Percentiles rank a stretch among this genome's conserved stretches.
These are phyloP conservation scores for Beroe forskalii DNA, from an alignment of 37 sponge, comb jelly and placozoan species.

Conservation along the genomic window DNA sequence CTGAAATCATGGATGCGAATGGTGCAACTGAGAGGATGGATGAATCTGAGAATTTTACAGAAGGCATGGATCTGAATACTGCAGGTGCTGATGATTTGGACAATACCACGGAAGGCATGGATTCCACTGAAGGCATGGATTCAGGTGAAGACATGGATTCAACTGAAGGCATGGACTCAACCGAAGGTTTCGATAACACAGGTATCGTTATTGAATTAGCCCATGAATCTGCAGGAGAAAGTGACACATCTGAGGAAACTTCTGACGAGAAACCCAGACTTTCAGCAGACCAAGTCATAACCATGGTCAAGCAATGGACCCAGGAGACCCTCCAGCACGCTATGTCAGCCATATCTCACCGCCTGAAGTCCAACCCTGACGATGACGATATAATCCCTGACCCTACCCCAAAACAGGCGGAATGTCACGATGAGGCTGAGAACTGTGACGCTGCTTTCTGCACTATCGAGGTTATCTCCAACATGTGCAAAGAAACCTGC, in stretches of 20 bases:
- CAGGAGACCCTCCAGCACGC: not conserved
- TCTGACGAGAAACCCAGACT: too few species aligned
- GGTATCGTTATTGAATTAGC: too few species aligned
- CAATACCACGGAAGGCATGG: too few species aligned
- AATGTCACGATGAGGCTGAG: constrained; percentile 10
- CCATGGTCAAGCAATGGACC: not conserved
- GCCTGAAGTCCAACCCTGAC: not conserved
- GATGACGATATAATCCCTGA: not conserved
- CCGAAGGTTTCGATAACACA: not conserved
- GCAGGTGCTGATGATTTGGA: too few species aligned
- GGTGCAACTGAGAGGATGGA: not conserved
- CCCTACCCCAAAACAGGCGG: not conserved
- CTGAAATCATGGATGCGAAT: not conserved
- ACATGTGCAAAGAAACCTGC: constrained; percentile 59
- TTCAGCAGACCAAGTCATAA: not conserved
- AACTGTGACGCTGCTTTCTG: not conserved
- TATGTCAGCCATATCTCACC: not conserved
- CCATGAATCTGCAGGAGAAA: too few species aligned
- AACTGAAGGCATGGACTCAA: not conserved
- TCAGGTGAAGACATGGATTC: not conserved
- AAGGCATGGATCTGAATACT: too few species aligned
- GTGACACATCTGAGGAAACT: too few species aligned
- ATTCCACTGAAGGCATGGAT: not conserved
- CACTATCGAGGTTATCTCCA: not conserved
- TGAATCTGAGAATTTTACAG: not conserved